Base-by-base conservation (phyloP, 2,797 vertebrate species). In the Cichlasoma orientale region DNA sequence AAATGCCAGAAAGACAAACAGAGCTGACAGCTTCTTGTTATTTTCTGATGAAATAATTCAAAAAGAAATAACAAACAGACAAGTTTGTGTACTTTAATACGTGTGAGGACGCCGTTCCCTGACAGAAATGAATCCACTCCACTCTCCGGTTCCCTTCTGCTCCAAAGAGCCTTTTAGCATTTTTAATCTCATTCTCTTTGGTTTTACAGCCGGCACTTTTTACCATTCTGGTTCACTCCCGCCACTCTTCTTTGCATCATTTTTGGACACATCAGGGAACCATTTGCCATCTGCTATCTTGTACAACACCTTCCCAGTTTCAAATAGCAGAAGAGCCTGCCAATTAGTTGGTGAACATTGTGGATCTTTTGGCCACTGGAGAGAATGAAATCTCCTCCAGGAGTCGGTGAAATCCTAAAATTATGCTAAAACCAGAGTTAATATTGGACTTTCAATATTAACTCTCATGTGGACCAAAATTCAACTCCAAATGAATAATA, bases 1-100 rank as follows among this genome's bases (percentile, higher is more conserved):
- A 82, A 85, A 80, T 77, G 80, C 75, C 82, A 87, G 77, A 57
- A 68, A 78, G 44, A 80, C 57, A 83, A 87, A 82, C 57, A 72
- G 53, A 72, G 16, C 27, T 82, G 82, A 90, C 75, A 80, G 74
- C 59, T 68, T 70, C 41, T 18, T 52, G 27, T 63, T 78, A 52
- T 72, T 58, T 72, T 79, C 50, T 71, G 61, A 74, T 56, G 36
- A 75, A 53, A 44, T 31, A 88, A 78, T 57, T 77, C 50, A 69
- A 70, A 85, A 85, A 55, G 33, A 70, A 58, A 59, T 50, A 75
- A 71, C 18, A 77, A 74, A 71, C 68, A 54, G 52, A 57, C 2
- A 81, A 44, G 5, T 54, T 52, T 58, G 3, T 77, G 19, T 41
- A 0, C 31, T 33, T 75, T 54, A 47, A 8, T 59, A 72, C 7